Evolutionary conservation across 2,888 invertebrate genomes (phyloP), one percentile per base, ranked within the genome.

Genomic region (Panopea generosa): DNA sequence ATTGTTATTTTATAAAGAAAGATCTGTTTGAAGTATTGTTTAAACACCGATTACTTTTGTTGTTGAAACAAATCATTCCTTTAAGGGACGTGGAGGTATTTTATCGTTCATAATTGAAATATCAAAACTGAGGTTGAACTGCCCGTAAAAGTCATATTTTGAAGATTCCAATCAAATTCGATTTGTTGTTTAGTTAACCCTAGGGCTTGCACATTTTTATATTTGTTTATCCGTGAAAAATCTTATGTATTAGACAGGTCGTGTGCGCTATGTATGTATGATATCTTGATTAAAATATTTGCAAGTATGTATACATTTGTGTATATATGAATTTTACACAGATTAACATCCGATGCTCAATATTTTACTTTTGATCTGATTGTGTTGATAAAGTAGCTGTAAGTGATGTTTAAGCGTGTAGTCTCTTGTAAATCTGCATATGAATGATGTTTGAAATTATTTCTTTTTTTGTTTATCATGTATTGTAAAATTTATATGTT

Each of bases 111-210:
- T 60, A 63, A 68, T 68, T 68, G 60, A 68, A 43, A 67, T 52
- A 59, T 67, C 67, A 59, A 56, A 38, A 24, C n/a, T 9, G 3
- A 4, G 20, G 4, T 16, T 47, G 33, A 33, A 33, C 6, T 18
- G 47, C 3, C 47, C 3, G 47, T 47, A 18, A 18, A 14, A 4
- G 47, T 6, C 47, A 47, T 47, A 18, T 16, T 47, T 47, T 49
- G 47, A 27, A 55, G 22, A 66, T 66, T 72, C 61, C 61, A 60
- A 72, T 72, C 72, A n/a, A 16, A 27, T 20, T 43, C 67, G 67
- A 73, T 73, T 73, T 73, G 73, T 73, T 62, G 18, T 14, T 9
- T 20, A 27, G 1, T n/a, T 18, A 2, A 52, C 57, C 45, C 4
- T 50, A 49, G 62, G 52, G 6, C 20, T 18, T 50, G 61, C 57